Evolutionary conservation across 2,797 vertebrate species (phyloP).

Genomic region (Nannoperca obscura): DNA sequence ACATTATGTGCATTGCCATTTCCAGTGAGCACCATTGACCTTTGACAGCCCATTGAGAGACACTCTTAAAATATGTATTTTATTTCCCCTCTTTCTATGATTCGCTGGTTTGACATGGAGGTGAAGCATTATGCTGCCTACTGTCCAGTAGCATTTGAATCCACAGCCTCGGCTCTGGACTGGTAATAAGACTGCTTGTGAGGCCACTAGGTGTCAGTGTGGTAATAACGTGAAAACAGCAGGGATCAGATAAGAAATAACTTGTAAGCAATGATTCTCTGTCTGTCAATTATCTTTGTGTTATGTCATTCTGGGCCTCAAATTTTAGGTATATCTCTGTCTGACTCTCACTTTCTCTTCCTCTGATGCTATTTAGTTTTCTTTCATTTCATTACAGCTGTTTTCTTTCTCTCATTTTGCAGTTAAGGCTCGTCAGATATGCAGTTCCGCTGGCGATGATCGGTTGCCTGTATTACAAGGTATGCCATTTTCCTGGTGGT

Average conservation of each 20-base stretch:
- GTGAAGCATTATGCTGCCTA: not conserved
- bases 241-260: slow-evolving; percentile 35
- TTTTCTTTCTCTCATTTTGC: slow-evolving; percentile 55
- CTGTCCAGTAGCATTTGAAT: not conserved
- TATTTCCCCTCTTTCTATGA: not conserved
- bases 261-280: slow-evolving; percentile 27
- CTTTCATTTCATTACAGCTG: slow-evolving; percentile 38
- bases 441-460: slow-evolving; percentile 86
- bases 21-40: not conserved
- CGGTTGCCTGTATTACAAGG: slow-evolving; percentile 91
- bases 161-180: not conserved
- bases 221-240: slow-evolving; percentile 62
- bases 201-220: slow-evolving; percentile 86
- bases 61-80: slow-evolving; percentile 2
- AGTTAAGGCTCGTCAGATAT: slow-evolving; percentile 89
- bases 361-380: slow-evolving; percentile 25
- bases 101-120: not conserved
- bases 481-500: slow-evolving; percentile 76
- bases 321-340: slow-evolving; percentile 27
- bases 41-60: not conserved
- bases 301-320: slow-evolving; percentile 41
- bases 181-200: not conserved
- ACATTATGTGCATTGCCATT: not conserved
- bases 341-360: slow-evolving; percentile 18
- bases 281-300: slow-evolving; percentile 32